These are phyloP conservation scores for Helicorthomorpha holstii DNA, from an alignment of 1,140 invertebrate genomes.

Conservation along the genomic window DNA sequence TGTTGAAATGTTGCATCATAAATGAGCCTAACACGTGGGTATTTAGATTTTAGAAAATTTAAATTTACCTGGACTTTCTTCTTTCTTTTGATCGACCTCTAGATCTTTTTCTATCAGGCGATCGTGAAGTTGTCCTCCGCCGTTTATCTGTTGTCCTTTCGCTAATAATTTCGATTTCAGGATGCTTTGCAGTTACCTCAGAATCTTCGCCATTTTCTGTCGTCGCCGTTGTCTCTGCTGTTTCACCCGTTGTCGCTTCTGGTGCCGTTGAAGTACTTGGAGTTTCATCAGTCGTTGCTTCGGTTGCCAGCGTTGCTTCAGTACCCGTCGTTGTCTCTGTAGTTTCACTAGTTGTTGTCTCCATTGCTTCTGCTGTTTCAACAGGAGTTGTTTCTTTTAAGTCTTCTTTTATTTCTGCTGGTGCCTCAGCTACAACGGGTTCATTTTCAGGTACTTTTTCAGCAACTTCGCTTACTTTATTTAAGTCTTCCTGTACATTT, in stretches of 20 bases:
- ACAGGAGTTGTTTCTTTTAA: constrained; percentile 11
- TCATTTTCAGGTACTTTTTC: no score
- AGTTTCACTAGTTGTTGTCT: not conserved
- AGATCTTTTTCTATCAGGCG: not conserved
- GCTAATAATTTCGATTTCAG: not conserved
- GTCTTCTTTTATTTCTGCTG: no score
- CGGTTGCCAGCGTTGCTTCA: constrained; percentile 16
- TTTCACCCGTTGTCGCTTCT: not conserved
- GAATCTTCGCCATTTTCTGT: not conserved
- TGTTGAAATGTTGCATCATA: no score
- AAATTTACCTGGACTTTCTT: no score
- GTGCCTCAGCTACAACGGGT: no score
- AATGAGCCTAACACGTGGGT: no score
- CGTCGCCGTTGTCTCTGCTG: not conserved
- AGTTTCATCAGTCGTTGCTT: constrained; percentile 13
- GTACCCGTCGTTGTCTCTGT: not conserved
- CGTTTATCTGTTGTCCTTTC: not conserved
- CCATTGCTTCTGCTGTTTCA: constrained; percentile 5
- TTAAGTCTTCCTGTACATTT: no score
- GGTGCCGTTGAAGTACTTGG: not conserved
- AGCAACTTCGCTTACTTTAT: no score
- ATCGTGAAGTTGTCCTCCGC: not conserved
- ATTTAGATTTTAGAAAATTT: no score
- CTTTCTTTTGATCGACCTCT: not conserved
- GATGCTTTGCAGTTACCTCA: not conserved